A percentile compares a stretch with the other conserved stretches of the same genome.
Conservation (phyloP, 2,797 vertebrate genomes). For the Xenops minutus region DNA sequence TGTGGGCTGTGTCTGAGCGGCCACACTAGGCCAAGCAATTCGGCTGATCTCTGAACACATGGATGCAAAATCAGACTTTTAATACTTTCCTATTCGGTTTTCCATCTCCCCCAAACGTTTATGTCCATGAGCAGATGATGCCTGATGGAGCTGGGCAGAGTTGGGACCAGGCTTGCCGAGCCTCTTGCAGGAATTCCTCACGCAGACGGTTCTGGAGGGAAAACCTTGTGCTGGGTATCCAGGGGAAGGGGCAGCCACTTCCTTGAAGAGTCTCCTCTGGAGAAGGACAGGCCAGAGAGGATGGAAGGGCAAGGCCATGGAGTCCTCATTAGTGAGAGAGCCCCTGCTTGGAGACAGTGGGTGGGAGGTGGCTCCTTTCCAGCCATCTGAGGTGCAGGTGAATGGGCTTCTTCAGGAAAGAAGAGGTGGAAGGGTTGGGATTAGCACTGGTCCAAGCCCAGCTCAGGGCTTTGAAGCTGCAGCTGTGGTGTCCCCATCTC, state of each 20-base stretch:
- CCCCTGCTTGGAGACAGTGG: background rate
- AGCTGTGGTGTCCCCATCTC: background rate
- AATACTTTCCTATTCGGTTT: conserved; percentile 15
- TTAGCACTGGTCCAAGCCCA: background rate
- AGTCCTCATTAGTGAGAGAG: background rate
- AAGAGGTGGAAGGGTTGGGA: background rate
- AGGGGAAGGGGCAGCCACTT: background rate
- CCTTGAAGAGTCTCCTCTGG: background rate
- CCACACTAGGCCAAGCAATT: conserved; percentile 21
- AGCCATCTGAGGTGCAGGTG: background rate
- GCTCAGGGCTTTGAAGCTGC: background rate
- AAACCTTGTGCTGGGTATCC: background rate
- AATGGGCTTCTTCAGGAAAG: background rate
- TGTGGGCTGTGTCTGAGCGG: background rate
- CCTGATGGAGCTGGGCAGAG: conserved; percentile 54
- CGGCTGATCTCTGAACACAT: background rate
- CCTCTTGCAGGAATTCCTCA: conserved; percentile 29
- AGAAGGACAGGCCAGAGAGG: background rate
- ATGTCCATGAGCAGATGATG: background rate
- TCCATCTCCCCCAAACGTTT: background rate
- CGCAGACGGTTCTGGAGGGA: background rate
- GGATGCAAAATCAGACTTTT: conserved; percentile 14
- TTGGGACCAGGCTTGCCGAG: background rate
- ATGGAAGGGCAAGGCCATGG: background rate
- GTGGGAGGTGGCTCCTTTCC: background rate